A percentile compares a stretch with the other conserved stretches of the same genome.
Conservation (phyloP, 2,797 vertebrate species). For the Thripadectes ignobilis region DNA sequence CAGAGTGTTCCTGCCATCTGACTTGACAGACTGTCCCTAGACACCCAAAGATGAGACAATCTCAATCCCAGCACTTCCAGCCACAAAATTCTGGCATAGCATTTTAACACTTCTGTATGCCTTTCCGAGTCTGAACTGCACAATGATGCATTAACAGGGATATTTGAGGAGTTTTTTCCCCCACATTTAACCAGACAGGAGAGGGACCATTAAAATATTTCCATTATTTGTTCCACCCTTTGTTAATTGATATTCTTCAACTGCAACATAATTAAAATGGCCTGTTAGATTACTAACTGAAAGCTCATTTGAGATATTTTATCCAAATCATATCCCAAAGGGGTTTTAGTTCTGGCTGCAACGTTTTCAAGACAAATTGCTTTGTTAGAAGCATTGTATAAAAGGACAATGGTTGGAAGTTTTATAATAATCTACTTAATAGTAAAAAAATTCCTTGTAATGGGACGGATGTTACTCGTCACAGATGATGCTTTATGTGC, state of each 20-base stretch:
- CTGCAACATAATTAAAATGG: not conserved
- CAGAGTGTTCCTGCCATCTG: fast-evolving
- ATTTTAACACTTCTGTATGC: not conserved
- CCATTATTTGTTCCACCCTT: not conserved
- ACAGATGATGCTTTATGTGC: not conserved
- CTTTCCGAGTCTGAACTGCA: not conserved
- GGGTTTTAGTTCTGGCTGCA: not conserved
- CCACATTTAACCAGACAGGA: not conserved
- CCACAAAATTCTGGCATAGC: not conserved
- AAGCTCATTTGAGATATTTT: not conserved
- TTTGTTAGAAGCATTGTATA: not conserved
- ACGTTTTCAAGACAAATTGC: not conserved
- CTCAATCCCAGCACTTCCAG: not conserved
- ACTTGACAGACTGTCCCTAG: not conserved
- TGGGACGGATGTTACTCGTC: not conserved
- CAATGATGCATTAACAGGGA: not conserved
- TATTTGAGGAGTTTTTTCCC: not conserved
- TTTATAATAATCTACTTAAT: constrained; percentile 12
- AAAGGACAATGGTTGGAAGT: constrained; percentile 16
- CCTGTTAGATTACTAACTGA: not conserved
- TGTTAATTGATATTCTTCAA: not conserved
- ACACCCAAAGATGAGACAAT: not conserved
- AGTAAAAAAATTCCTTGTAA: not conserved
- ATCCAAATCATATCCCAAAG: not conserved
- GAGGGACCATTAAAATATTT: not conserved